Evolutionary conservation across 2,888 invertebrate genomes (phyloP).

Genomic region (Netelia virgata): DNA sequence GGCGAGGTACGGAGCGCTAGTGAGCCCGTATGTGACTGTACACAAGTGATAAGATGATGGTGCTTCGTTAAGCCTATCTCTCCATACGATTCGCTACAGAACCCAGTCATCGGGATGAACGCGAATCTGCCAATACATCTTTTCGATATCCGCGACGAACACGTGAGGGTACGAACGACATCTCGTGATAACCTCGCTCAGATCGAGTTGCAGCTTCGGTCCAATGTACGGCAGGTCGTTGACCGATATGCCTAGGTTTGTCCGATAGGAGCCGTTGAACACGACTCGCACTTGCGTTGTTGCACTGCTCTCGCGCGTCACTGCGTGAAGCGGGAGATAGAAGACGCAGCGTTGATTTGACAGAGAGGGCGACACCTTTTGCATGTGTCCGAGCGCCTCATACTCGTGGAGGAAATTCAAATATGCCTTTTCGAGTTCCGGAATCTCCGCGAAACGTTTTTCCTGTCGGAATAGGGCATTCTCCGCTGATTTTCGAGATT

Average conservation of each 20-base stretch:
- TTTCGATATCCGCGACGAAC: slow-evolving; percentile 43
- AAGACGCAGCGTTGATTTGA: slow-evolving; percentile 4
- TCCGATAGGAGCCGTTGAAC: slow-evolving; percentile 68
- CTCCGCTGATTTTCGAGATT: slow-evolving; percentile 8
- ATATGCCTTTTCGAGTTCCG: slow-evolving; percentile 6
- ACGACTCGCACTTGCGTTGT: slow-evolving; percentile 38
- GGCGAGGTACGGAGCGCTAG: slow-evolving; percentile 31
- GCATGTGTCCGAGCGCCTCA: slow-evolving; percentile 50
- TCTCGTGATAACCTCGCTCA: slow-evolving; percentile 18
- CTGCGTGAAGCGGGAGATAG: slow-evolving; percentile 74
- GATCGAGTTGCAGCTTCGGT: slow-evolving; percentile 74
- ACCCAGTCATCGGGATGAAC: slow-evolving; percentile 32
- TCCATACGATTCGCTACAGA: slow-evolving; percentile 15
- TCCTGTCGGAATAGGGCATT: slow-evolving; percentile 30
- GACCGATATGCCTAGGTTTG: slow-evolving; percentile 75
- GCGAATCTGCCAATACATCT: slow-evolving; percentile 50
- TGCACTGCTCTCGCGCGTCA: slow-evolving; percentile 71
- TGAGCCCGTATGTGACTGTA: slow-evolving; percentile 15
- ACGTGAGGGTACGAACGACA: slow-evolving; percentile 53
- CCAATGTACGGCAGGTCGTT: slow-evolving; percentile 72
- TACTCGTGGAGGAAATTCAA: slow-evolving; percentile 47
- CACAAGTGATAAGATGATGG: neutral
- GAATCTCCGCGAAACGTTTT: neutral
- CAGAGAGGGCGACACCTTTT: neutral
- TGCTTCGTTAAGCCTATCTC: neutral